Base-by-base conservation (phyloP, 2,113 vertebrate species). In the Struthio camelus region DNA sequence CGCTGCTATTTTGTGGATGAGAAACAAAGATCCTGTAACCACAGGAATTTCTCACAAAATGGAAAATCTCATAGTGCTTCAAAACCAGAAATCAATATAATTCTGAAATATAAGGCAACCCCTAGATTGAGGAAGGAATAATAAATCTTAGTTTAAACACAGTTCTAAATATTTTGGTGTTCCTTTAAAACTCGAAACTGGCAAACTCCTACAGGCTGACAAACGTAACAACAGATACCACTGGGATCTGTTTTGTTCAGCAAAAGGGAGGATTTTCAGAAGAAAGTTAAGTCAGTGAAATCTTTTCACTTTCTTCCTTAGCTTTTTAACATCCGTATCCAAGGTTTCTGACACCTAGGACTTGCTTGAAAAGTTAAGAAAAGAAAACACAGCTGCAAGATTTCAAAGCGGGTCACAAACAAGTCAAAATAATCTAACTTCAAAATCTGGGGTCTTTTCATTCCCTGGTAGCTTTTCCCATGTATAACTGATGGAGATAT, bases 241-340 rank as follows among this genome's bases (percentile, higher is more conserved):
- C 42, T 4, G 70, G 80, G 92, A n/a, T 27, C 58, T 70, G 58
- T 93, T 85, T 78, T 87, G 85, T 38, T 80, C 38, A 15, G 27
- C 69, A 62, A 83, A 91, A 96, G 42, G 64, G 73, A 83, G 76
- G 64, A 91, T 96, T 96, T 96, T 71, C 71, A 69, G 91, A 62
- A 66, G 66, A 66, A 80, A 86, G 25, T 65, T 51, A 91, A 94
- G 95, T 91, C 84, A 6, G 69, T 83, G 66, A 83, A 95, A 94
- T 87, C 71, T 85, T 83, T 85, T 89, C 70, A 50, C 42, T 86
- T 93, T 27, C 67, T 94, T 79, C 87, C 86, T 79, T 22, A 44
- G 87, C 48, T 92, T 96, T 93, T 75, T 83, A 93, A 89, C 75
- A 83, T 85, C 89, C 70, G 4, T 87, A 54, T 36, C 85, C 53